Percentiles rank a stretch among this genome's conserved stretches.
Conservation (phyloP, 2,888 invertebrate genomes). For the Terebella lapidaria region DNA sequence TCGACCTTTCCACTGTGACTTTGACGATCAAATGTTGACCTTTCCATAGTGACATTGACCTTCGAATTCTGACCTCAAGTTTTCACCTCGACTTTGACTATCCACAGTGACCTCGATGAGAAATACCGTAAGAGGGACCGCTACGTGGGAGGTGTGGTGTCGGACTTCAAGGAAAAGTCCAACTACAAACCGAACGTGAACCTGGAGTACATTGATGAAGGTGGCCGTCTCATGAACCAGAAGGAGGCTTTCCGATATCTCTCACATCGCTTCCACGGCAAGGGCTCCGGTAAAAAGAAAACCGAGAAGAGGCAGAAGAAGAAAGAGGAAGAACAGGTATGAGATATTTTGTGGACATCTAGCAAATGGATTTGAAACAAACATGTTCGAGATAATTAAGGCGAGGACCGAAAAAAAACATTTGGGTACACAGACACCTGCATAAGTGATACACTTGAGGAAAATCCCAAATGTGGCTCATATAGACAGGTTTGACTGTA, state of each 20-base stretch:
- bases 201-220: slow-evolving; percentile 94
- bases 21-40: no score
- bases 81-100: no score
- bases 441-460: no score
- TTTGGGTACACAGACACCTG: no score
- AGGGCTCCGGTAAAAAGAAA: slow-evolving; percentile 98
- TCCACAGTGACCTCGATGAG: slow-evolving; percentile 51
- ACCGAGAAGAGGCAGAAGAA: slow-evolving; percentile 93
- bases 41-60: no score
- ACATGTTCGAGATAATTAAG: no score
- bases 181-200: slow-evolving; percentile 89
- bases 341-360: slow-evolving; percentile 24
- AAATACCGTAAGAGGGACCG: slow-evolving; percentile 48
- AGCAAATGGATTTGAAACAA: no score
- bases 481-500: no score
- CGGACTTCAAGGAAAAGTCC: slow-evolving; percentile 87
- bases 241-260: slow-evolving; percentile 94
- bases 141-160: slow-evolving; percentile 66
- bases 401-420: no score
- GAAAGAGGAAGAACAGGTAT: slow-evolving; percentile 82
- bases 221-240: slow-evolving; percentile 82
- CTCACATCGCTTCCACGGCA: slow-evolving; percentile 98
- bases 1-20: no score
- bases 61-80: no score
- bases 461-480: no score